A percentile compares a stretch with the other conserved stretches of the same genome.
These are phyloP conservation scores for Chamaea fasciata DNA, from an alignment of 2,113 vertebrate genomes.

Conservation along the genomic window DNA sequence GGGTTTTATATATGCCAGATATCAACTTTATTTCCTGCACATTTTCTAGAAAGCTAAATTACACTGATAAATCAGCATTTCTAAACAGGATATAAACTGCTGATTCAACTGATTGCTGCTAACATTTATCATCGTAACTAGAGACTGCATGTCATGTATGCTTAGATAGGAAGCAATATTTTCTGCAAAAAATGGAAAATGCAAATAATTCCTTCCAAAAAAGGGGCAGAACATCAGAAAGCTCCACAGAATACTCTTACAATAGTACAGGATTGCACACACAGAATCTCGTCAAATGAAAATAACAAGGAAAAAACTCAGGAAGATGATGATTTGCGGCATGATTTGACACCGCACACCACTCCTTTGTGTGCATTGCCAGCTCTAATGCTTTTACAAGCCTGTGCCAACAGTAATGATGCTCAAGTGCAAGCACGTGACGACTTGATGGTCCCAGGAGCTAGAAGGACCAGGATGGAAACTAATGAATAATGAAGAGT, in stretches of 20 bases:
- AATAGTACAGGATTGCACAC: not conserved
- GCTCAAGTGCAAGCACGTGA: not conserved
- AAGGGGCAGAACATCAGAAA: not conserved
- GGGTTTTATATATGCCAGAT: not conserved
- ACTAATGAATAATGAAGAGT: slow-evolving; percentile 16
- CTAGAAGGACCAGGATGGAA: not conserved
- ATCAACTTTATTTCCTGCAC: not conserved
- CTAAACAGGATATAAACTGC: not conserved
- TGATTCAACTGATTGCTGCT: not conserved
- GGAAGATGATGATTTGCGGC: not conserved
- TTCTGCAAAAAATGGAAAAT: not conserved
- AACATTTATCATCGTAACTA: not conserved
- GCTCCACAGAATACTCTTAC: not conserved
- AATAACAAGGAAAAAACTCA: not conserved
- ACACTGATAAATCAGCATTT: not conserved
- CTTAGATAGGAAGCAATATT: not conserved
- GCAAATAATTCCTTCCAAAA: not conserved
- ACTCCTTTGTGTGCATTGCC: not conserved
- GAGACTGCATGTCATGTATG: not conserved
- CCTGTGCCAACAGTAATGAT: not conserved
- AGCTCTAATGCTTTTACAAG: not conserved
- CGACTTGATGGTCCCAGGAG: not conserved
- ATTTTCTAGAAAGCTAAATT: not conserved
- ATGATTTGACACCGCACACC: not conserved
- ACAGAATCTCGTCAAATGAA: not conserved